phyloP scores from a whole-genome alignment of 2,797 vertebrate species.

The Anguilla anguilla region DNA sequence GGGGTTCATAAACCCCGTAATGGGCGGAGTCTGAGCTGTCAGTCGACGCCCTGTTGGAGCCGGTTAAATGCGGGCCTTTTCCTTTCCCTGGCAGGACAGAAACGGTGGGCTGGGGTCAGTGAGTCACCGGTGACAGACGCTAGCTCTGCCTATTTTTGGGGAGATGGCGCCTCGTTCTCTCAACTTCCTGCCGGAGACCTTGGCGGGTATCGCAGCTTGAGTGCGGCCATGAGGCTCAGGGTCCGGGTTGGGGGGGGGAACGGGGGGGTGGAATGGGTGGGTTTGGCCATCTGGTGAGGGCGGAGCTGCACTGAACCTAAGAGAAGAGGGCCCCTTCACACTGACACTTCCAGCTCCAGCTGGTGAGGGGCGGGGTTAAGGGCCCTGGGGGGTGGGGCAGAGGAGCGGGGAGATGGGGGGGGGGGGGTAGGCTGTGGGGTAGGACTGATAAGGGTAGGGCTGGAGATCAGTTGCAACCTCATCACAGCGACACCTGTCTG shows the following conservation, averaged over 20 bases:
- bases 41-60: too few species aligned
- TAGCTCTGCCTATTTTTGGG: too few species aligned
- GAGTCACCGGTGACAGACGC: too few species aligned
- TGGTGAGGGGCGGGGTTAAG: background rate
- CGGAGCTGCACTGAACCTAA: background rate
- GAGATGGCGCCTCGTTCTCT: too few species aligned
- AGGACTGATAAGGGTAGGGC: too few species aligned
- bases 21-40: too few species aligned
- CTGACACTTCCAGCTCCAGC: background rate
- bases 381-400: background rate
- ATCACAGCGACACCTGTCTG: background rate
- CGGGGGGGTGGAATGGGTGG: background rate
- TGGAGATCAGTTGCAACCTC: background rate
- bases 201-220: background rate
- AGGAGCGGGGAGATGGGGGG: background rate
- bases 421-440: too few species aligned
- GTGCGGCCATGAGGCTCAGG: background rate
- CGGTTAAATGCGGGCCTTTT: too few species aligned
- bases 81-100: too few species aligned
- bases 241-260: too few species aligned
- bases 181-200: background rate
- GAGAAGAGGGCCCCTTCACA: background rate
- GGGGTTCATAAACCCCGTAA: too few species aligned
- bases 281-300: constrained; percentile 27
- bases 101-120: too few species aligned